These are phyloP conservation scores for Tenthredo amoena DNA, from an alignment of 2,888 invertebrate genomes.

Conservation along the genomic window DNA sequence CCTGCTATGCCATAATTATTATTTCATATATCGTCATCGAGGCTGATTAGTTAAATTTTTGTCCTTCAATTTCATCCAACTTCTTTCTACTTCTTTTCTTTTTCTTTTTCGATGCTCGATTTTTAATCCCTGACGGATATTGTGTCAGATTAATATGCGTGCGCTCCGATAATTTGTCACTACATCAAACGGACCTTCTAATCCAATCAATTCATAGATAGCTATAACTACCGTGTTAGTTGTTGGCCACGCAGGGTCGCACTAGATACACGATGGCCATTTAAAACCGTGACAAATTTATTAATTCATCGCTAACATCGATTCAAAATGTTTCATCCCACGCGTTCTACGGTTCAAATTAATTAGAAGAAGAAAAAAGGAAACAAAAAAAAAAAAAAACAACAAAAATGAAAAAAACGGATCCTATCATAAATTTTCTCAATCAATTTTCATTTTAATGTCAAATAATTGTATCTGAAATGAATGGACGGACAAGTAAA, in stretches of 20 bases:
- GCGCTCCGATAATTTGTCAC: constrained; percentile 43
- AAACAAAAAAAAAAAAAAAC: neutral
- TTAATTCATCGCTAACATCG: neutral
- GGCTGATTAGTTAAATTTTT: neutral
- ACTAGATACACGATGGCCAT: neutral
- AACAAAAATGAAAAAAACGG: neutral
- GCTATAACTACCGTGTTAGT: constrained; percentile 28
- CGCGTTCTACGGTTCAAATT: neutral
- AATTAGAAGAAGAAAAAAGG: neutral
- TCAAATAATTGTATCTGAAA: neutral
- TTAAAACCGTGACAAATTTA: neutral
- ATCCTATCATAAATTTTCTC: neutral
- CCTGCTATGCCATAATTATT: neutral
- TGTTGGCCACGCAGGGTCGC: constrained; percentile 25
- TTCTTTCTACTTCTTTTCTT: neutral
- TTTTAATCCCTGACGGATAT: neutral
- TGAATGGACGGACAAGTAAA: neutral
- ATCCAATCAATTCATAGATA: constrained; percentile 48
- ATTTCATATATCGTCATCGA: neutral
- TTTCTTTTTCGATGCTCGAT: neutral
- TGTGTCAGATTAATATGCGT: constrained; percentile 29
- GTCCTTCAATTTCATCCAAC: neutral
- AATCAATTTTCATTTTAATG: neutral
- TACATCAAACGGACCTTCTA: constrained; percentile 44
- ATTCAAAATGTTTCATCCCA: neutral